These are phyloP conservation scores for Microtus ochrogaster DNA, from an alignment of 2,113 vertebrate species.

Conservation along the genomic window DNA sequence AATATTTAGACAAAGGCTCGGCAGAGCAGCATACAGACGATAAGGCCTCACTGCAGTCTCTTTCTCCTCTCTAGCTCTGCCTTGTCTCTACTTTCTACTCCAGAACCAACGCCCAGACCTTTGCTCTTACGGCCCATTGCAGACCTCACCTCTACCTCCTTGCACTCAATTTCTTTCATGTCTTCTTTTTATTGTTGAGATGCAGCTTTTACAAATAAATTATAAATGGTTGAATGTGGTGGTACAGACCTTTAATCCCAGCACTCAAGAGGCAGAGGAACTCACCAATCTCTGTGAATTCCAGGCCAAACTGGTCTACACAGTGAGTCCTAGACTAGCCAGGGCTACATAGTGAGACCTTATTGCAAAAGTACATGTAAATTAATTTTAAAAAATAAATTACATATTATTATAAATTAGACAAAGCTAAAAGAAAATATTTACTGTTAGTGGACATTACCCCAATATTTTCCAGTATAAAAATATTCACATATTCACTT, in stretches of 20 bases:
- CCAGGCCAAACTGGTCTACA: background rate
- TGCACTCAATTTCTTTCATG: background rate
- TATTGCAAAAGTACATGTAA: background rate
- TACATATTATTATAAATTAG: background rate
- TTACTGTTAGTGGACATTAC: background rate
- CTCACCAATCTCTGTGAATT: background rate
- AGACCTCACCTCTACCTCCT: background rate
- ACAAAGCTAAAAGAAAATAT: slow-evolving; percentile 15
- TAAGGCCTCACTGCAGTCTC: background rate
- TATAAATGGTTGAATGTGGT: background rate
- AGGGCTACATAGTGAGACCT: background rate
- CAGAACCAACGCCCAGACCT: background rate
- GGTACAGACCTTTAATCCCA: background rate
- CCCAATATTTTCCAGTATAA: background rate
- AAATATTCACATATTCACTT: slow-evolving; percentile 7
- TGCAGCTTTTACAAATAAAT: slow-evolving; percentile 32
- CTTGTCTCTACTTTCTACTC: background rate
- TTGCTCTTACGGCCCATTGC: background rate
- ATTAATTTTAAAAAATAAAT: background rate
- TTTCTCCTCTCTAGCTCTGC: background rate
- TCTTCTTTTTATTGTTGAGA: slow-evolving; percentile 33
- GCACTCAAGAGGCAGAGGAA: background rate
- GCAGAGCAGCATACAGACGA: background rate
- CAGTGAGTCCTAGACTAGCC: background rate
- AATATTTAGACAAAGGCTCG: background rate